Conservation (phyloP, 30 jellyfish, hydroid and myxozoan genomes). For the Hydractinia echinata region DNA sequence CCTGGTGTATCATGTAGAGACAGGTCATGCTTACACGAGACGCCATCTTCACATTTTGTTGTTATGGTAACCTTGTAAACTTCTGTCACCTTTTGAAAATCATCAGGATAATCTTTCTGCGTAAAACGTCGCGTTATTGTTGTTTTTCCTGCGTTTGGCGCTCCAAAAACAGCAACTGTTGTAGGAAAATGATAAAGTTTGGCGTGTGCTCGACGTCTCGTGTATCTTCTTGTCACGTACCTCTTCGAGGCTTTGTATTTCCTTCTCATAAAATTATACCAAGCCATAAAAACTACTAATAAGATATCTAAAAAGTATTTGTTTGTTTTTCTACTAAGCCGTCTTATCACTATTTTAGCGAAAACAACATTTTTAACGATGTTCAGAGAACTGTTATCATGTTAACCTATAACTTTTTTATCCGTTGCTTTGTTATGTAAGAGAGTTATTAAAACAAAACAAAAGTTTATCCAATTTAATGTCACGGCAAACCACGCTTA, state of each 20-base stretch:
- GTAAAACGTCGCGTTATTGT: neutral
- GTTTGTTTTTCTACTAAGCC: too few relatives aligned
- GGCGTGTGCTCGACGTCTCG: constrained; percentile 9
- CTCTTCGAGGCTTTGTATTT: neutral
- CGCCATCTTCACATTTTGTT: constrained; percentile 4
- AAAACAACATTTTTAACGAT: too few relatives aligned
- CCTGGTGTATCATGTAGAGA: constrained; percentile 29
- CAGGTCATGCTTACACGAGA: constrained; percentile 16
- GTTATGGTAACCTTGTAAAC: constrained; percentile 17
- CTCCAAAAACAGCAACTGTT: constrained; percentile 19
- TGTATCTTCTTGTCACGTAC: neutral
- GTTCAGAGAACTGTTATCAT: too few relatives aligned
- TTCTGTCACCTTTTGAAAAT: constrained; percentile 20
- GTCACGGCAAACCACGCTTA: too few relatives aligned
- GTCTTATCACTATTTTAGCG: too few relatives aligned
- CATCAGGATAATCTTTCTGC: constrained; percentile 14
- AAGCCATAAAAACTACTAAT: neutral
- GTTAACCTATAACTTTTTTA: too few relatives aligned
- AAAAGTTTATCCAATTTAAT: too few relatives aligned
- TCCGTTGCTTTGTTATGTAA: too few relatives aligned
- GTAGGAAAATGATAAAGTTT: constrained; percentile 13
- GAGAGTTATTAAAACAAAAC: too few relatives aligned
- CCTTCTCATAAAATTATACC: neutral
- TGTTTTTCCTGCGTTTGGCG: constrained; percentile 27
- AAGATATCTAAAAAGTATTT: too few relatives aligned